Evolutionary conservation across 1,140 invertebrate genomes (phyloP), one percentile per base, ranked within the genome.

Genomic region (Hypsibius dujardini): DNA sequence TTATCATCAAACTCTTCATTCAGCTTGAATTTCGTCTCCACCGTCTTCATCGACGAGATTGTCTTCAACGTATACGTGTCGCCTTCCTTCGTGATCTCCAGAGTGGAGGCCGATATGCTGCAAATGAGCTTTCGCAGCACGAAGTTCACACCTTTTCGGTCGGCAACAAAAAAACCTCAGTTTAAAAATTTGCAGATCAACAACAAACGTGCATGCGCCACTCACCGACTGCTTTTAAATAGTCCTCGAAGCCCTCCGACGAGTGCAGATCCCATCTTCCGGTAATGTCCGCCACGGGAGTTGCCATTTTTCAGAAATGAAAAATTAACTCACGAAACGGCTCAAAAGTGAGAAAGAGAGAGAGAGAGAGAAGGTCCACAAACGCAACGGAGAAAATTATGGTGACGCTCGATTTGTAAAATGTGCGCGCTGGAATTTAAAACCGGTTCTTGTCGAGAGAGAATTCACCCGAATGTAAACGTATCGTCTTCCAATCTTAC

Each of bases 201-300:
- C 7, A 56, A 56, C 7, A 56, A n/a, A 56, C n/a, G 50, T 56
- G 7, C 50, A 7, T n/a, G 50, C 50, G 12, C 3, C 42, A 67
- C 86, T 86, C 77, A 90, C 88, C 88, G 60, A 90, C 77, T 50
- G 85, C 83, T 81, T 90, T 90, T 87, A 92, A 87, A 79, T 87
- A 90, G 62, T 90, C 88, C 74, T 91, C 89, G 77, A 91, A 92
- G 76, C 90, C 88, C 70, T 90, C 88, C 71, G 86, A 87, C 56
- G 82, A 82, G 74, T 79, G 76, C 74, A 90, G 83, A 79, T 88
- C 88, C 84, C 87, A 91, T 78, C 86, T 86, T 77, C 88, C 88
- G 70, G 83, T 82, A 73, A 87, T 76, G 71, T 70, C 74, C 12
- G 62, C 62, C 62, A 12, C 7, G 28, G 28, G 28, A n/a, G 7